Conservation (phyloP, 2,797 vertebrate genomes). For the Lateolabrax maculatus region DNA sequence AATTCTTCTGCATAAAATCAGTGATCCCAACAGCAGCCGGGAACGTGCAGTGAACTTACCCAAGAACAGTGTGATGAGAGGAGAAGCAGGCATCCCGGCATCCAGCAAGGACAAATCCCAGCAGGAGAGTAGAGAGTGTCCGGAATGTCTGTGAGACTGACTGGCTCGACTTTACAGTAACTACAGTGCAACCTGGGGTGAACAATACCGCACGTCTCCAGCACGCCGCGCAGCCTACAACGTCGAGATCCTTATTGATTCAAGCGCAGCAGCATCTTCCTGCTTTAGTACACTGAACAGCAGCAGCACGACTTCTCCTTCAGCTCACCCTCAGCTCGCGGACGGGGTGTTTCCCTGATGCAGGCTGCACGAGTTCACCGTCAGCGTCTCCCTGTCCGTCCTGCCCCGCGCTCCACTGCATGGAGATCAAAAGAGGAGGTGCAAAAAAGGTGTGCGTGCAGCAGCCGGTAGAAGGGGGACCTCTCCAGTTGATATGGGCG, state of each 20-base stretch:
- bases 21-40: neutral
- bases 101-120: slow-evolving; percentile 60
- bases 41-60: slow-evolving; percentile 69
- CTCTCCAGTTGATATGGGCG: slow-evolving; percentile 71
- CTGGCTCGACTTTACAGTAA: slow-evolving; percentile 56
- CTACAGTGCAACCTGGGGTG: slow-evolving; percentile 41
- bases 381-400: slow-evolving; percentile 25
- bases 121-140: slow-evolving; percentile 7
- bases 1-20: neutral
- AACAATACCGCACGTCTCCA: slow-evolving; percentile 47
- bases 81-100: slow-evolving; percentile 67
- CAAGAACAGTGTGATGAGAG: slow-evolving; percentile 50
- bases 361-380: slow-evolving; percentile 29
- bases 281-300: slow-evolving; percentile 17
- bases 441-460: slow-evolving; percentile 50
- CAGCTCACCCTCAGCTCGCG: slow-evolving; percentile 53
- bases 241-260: slow-evolving; percentile 40
- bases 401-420: slow-evolving; percentile 38
- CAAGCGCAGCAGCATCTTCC: slow-evolving; percentile 22
- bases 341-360: slow-evolving; percentile 31
- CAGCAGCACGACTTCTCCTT: slow-evolving; percentile 42
- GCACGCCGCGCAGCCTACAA: neutral
- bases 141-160: slow-evolving; percentile 32
- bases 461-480: slow-evolving; percentile 67
- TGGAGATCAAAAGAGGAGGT: slow-evolving; percentile 43